Conservation (phyloP, 2,888 invertebrate genomes). For the Dascillus cervinus region DNA sequence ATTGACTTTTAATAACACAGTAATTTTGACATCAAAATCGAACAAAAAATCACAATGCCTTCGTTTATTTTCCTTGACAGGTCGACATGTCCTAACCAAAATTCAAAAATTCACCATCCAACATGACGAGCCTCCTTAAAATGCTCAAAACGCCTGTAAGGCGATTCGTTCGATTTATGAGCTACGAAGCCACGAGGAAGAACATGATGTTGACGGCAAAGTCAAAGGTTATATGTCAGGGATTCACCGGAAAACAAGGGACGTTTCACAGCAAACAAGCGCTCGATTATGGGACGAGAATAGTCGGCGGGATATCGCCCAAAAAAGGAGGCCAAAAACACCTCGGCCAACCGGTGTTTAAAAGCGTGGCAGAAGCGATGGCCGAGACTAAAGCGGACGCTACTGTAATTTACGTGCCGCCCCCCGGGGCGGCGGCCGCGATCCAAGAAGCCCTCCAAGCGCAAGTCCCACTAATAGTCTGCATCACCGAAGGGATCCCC, state of each 20-base stretch:
- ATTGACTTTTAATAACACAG: too few species aligned
- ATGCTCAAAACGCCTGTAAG: too few species aligned
- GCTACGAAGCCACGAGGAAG: conserved; percentile 18
- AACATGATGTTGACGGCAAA: conserved; percentile 32
- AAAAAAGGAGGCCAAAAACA: conserved; percentile 79
- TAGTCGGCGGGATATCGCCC: conserved; percentile 74
- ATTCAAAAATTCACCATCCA: too few species aligned
- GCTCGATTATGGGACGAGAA: conserved; percentile 70
- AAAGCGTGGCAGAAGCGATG: conserved; percentile 52
- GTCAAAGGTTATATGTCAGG: conserved; percentile 72
- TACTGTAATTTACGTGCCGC: conserved; percentile 72
- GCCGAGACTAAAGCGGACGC: conserved; percentile 61
- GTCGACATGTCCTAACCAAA: too few species aligned
- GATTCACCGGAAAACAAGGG: conserved; percentile 73
- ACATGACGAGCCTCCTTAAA: too few species aligned
- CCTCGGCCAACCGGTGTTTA: conserved; percentile 61
- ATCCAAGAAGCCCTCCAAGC: conserved; percentile 68
- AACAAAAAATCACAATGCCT: too few species aligned
- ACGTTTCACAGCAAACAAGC: conserved; percentile 63
- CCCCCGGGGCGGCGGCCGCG: conserved; percentile 60
- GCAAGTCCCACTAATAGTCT: conserved; percentile 50
- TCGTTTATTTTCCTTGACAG: too few species aligned
- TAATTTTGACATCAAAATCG: too few species aligned
- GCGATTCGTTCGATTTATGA: too few species aligned
- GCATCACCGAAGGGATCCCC: conserved; percentile 61